Base-by-base conservation (phyloP, 2,888 invertebrate genomes). In the Aproaerema taeniolella region DNA sequence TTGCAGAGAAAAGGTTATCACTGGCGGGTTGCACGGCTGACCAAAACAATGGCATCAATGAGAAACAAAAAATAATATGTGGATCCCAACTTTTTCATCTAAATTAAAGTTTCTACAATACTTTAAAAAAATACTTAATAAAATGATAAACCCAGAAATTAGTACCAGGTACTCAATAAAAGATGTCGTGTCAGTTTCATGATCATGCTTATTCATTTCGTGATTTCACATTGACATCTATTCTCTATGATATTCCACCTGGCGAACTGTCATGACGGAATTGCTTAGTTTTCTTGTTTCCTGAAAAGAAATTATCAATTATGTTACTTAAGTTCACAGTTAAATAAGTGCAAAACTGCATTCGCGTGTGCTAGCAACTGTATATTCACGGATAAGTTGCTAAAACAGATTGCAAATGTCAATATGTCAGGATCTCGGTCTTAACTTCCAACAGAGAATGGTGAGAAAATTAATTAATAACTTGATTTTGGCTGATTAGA, bases 351-450 rank as follows among this genome's bases (percentile, higher is more conserved):
- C 69, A 52, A 69, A 61, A 50, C 53, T 55, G 49, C 48, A 50
- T 41, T 56, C 52, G 50, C 65, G 57, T n/a, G n/a, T 46, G 43
- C 56, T 53, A 52, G 62, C 46, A 53, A 62, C 58, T 55, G 58
- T 60, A 52, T 72, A 61, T 76, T 74, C 61, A 59, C 59, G 52
- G 54, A 55, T 61, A 69, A 71, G 75, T 70, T 57, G 58, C 57
- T 60, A 61, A 77, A 82, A 79, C 72, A 71, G 76, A 79, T 82
- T 83, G 83, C 86, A 85, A 86, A 86, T 86, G 86, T 86, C 86
- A 86, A 86, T 86, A 86, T 86, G 86, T 83, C 86, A 85, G 83
- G 86, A 86, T 81, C 82, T 86, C 76, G 85, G 86, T 80, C 83
- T 85, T 86, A 86, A 85, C 73, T 86, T 86, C 83, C 86, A 86